A percentile compares a stretch with the other conserved stretches of the same genome.
These are phyloP conservation scores for Drosophila obscura DNA, from an alignment of 1,140 invertebrate species.

Conservation along the genomic window DNA sequence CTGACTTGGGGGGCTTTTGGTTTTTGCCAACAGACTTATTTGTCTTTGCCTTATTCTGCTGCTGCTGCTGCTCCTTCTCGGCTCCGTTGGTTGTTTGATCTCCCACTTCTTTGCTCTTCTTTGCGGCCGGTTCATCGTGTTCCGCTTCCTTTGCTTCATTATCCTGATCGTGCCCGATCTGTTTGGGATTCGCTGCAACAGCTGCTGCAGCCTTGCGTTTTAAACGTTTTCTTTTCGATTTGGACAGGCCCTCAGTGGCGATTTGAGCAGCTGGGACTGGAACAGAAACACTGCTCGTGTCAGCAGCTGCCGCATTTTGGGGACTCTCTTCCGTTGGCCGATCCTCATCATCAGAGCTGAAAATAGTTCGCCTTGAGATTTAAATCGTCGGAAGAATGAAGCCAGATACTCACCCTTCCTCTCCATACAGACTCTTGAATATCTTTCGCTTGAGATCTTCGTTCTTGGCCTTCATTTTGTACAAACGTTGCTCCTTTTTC, in stretches of 20 bases:
- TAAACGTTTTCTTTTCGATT: conserved; percentile 66
- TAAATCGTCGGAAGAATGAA: accelerated
- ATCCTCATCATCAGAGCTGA: conserved; percentile 79
- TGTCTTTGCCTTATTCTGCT: not conserved
- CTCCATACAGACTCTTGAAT: conserved; percentile 91
- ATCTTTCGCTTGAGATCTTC: conserved; percentile 91
- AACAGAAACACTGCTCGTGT: not conserved
- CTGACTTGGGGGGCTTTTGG: conserved; percentile 8
- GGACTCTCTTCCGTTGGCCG: conserved; percentile 16
- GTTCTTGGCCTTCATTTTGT: conserved; percentile 90
- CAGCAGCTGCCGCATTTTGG: not conserved
- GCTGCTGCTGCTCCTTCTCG: not conserved
- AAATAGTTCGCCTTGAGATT: conserved; percentile 38
- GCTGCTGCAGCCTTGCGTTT: conserved; percentile 67
- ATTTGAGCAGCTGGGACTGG: conserved; percentile 1
- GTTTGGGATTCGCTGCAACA: not conserved
- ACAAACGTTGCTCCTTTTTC: conserved; percentile 90
- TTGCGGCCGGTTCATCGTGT: not conserved
- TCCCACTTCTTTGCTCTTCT: not conserved
- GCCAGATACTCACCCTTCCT: conserved; percentile 79
- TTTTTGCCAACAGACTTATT: conserved; percentile 31
- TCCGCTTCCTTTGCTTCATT: not conserved
- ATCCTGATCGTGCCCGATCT: not conserved
- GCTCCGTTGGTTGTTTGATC: not conserved
- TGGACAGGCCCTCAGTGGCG: conserved; percentile 44